Evolutionary conservation across 2,888 invertebrate genomes (phyloP).

Genomic region (Chymomyza amoena): DNA sequence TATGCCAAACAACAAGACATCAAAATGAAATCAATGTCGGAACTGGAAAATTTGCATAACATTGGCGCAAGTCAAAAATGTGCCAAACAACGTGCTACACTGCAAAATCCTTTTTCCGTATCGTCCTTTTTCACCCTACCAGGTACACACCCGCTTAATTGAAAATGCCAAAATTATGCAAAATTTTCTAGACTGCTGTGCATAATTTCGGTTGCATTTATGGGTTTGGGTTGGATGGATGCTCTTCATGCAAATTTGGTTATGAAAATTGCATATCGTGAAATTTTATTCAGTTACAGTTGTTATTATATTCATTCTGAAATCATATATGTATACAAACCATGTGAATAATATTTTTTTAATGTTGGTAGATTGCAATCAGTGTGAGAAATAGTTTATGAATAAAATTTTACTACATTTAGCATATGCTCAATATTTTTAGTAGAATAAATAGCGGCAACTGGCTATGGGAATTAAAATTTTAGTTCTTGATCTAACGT

Average conservation of each 20-base stretch:
- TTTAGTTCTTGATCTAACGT: neutral
- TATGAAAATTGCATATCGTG: constrained; percentile 27
- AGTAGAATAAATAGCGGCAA: neutral
- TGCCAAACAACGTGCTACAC: constrained; percentile 29
- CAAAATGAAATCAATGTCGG: constrained; percentile 44
- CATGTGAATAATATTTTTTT: constrained; percentile 32
- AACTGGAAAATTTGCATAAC: constrained; percentile 49
- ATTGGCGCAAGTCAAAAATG: constrained; percentile 66
- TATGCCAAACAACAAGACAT: constrained; percentile 59
- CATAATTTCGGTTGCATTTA: constrained; percentile 52
- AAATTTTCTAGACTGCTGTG: constrained; percentile 41
- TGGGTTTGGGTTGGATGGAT: constrained; percentile 2
- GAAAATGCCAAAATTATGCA: constrained; percentile 65
- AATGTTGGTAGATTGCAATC: constrained; percentile 48
- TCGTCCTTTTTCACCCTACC: neutral
- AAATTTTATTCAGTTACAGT: constrained; percentile 54
- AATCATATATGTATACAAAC: constrained; percentile 6
- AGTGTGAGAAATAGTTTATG: constrained; percentile 49
- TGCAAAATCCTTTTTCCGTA: neutral
- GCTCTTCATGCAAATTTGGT: constrained; percentile 18
- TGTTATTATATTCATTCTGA: constrained; percentile 15
- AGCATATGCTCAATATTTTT: neutral
- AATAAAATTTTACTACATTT: neutral
- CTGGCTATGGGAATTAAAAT: neutral
- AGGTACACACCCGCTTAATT: constrained; percentile 39